Evolutionary conservation across 1,140 invertebrate species (phyloP).

Genomic region (Drosophila elegans): DNA sequence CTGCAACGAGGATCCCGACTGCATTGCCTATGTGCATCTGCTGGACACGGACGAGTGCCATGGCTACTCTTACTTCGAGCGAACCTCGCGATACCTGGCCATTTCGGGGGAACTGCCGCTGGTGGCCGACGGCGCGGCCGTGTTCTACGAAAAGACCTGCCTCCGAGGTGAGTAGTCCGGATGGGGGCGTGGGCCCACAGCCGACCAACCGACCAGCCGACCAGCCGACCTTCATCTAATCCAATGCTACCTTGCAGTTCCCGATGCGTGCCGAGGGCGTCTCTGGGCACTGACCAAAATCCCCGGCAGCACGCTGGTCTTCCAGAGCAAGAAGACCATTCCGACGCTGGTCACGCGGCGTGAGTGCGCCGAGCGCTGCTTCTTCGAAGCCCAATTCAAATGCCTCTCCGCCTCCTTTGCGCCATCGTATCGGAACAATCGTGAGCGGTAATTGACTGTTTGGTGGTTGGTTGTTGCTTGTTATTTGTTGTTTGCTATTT

Average conservation of each 20-base stretch:
- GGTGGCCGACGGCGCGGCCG: conserved; percentile 84
- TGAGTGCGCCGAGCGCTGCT: conserved; percentile 85
- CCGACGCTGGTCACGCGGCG: conserved; percentile 83
- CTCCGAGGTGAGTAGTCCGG: conserved; percentile 71
- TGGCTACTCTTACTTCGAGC: conserved; percentile 80
- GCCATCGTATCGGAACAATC: conserved; percentile 80
- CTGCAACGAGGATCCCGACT: conserved; percentile 84
- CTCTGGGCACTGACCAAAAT: conserved; percentile 85
- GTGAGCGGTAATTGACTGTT: conserved; percentile 76
- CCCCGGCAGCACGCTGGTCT: conserved; percentile 85
- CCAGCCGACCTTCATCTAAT: conserved; percentile 18
- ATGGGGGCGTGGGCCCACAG: conserved; percentile 10
- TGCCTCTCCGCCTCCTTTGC: conserved; percentile 85
- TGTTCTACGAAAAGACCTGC: conserved; percentile 86
- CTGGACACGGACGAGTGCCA: conserved; percentile 85
- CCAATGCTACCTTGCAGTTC: conserved; percentile 61
- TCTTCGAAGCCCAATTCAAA: conserved; percentile 84
- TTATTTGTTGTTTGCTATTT: conserved; percentile 12
- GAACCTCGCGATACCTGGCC: conserved; percentile 59
- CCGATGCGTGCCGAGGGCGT: conserved; percentile 79
- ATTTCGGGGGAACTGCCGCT: conserved; percentile 76
- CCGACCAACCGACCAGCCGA: too few species aligned
- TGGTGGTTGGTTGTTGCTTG: conserved; percentile 11
- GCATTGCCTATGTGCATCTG: conserved; percentile 85
- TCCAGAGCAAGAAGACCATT: conserved; percentile 85